A percentile compares a stretch with the other conserved stretches of the same genome.
These are phyloP conservation scores for Heliconius himera DNA, from an alignment of 1,140 invertebrate genomes.

Conservation along the genomic window DNA sequence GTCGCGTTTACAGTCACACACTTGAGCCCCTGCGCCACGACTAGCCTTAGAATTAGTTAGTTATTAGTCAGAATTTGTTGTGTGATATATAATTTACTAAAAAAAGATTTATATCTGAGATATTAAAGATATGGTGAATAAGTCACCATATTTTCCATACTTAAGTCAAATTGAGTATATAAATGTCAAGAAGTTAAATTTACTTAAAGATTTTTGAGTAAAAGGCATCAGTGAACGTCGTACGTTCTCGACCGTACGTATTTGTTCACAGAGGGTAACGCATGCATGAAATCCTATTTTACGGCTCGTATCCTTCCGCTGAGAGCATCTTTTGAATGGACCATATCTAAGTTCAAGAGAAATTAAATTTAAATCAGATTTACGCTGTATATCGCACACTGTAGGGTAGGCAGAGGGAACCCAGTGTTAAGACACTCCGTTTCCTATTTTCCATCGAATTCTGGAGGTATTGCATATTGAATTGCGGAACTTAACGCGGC, in stretches of 20 bases:
- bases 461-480: too few species aligned
- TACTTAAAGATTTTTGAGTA: slow-evolving; percentile 20
- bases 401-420: too few species aligned
- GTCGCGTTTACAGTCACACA: too few species aligned
- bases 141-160: background rate
- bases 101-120: background rate
- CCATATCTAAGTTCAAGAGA: slow-evolving; percentile 62
- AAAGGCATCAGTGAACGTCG: slow-evolving; percentile 65
- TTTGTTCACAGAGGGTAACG: slow-evolving; percentile 76
- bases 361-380: slow-evolving; percentile 16
- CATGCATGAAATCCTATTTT: slow-evolving; percentile 80
- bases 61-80: too few species aligned
- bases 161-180: background rate
- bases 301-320: slow-evolving; percentile 75
- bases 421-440: too few species aligned
- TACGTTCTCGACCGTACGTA: slow-evolving; percentile 73
- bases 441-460: too few species aligned
- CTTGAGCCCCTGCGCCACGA: accelerated
- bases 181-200: slow-evolving; percentile 2
- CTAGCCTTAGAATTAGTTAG: too few species aligned
- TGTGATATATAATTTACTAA: background rate
- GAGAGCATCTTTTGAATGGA: slow-evolving; percentile 74
- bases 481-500: too few species aligned
- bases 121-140: too few species aligned
- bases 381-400: too few species aligned